Percentiles rank a stretch among this genome's conserved stretches.
Evolutionary conservation across 2,113 vertebrate species (phyloP).

Genomic region (Bostrychus sinensis): DNA sequence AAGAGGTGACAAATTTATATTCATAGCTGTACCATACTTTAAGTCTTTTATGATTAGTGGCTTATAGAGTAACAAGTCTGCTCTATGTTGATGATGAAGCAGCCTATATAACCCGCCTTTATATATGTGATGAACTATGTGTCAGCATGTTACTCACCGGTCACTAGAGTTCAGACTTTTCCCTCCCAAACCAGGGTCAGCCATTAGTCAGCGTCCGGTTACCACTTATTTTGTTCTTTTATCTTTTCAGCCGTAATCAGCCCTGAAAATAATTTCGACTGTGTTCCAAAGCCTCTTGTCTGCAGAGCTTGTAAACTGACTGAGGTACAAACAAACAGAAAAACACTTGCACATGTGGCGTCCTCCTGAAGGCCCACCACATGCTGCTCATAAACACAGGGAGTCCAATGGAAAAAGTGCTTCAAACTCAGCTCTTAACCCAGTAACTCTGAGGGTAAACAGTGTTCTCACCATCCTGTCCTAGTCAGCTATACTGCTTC

Average conservation of each 20-base stretch:
- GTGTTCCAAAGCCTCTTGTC: constrained; percentile 18
- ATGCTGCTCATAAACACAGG: constrained; percentile 21
- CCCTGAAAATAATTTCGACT: constrained; percentile 14
- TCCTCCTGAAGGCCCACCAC: constrained; percentile 14
- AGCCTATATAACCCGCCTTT: too few relatives aligned
- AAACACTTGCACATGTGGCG: constrained; percentile 26
- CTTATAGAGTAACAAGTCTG: background rate
- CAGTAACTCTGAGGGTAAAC: background rate
- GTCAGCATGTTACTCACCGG: background rate
- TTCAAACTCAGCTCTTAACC: constrained; percentile 7
- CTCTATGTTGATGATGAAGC: background rate
- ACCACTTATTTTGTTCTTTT: background rate
- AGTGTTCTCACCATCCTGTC: background rate
- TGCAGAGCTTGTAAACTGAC: constrained; percentile 35
- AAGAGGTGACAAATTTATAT: too few relatives aligned
- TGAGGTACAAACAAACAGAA: constrained; percentile 24
- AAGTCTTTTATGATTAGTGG: background rate
- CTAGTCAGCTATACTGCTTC: background rate
- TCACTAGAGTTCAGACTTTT: too few relatives aligned
- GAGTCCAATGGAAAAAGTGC: constrained; percentile 26
- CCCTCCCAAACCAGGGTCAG: background rate
- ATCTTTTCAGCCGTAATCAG: constrained; percentile 6
- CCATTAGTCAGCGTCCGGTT: background rate
- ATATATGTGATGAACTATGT: background rate
- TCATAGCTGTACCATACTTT: too few relatives aligned